Evolutionary conservation across 2,888 invertebrate genomes (phyloP), one percentile per base, ranked within the genome.

Genomic region (Allacma fusca): DNA sequence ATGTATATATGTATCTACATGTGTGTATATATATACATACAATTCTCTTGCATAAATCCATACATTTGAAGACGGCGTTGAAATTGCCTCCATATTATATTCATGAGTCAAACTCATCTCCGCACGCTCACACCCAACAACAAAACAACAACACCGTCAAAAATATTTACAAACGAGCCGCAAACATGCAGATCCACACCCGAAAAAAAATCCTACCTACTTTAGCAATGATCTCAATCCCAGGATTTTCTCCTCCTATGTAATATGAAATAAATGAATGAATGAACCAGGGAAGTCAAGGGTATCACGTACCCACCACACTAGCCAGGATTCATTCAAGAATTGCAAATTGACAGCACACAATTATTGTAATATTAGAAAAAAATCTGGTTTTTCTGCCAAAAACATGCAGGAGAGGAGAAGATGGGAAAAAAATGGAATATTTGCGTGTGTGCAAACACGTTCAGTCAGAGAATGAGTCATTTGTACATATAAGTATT

Each of bases 121-220:
- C n/a, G 5, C n/a, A 50, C 50, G 19, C n/a, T 16, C 50, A 50
- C 19, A 50, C 50, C 40, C 50, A 19, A 16, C 50, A 9, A 2
- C 4, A 4, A 12, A 1, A 23, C 62, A 24, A 2, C 23, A 2
- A 12, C 23, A 26, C 13, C 62, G 62, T 62, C 62, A 16, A 62
- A 62, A 62, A 62, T 62, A 62, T 62, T 62, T 62, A 62, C 62
- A 62, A 62, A 62, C 62, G 62, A 62, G 62, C 62, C 62, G 62
- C 62, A 62, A 62, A 62, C 62, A 62, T 62, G 62, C 24, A 62
- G 62, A 62, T 62, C 62, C 62, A 62, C 62, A 62, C 62, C 62
- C 62, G 50, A n/a, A 50, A 50, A 40, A 16, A 50, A 50, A 50
- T 50, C 50, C 50, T 50, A 50, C 16, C 50, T 50, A 50, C 50